Percentiles rank a stretch among this genome's conserved stretches.
phyloP scores from a whole-genome alignment of 2,888 invertebrate species.

The Morpho deidamia region DNA sequence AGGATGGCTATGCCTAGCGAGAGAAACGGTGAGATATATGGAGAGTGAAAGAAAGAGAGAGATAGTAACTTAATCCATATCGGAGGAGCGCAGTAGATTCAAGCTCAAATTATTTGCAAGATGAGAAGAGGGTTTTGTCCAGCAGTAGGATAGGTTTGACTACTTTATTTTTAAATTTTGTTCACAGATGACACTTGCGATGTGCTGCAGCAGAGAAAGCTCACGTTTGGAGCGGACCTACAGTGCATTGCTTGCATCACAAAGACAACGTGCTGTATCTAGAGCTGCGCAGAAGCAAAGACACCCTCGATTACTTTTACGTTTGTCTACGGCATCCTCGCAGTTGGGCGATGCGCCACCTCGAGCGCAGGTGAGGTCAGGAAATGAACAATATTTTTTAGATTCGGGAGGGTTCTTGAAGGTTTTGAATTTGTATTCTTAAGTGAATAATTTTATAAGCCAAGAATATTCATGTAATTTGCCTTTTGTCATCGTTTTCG shows the following conservation, averaged over 20 bases:
- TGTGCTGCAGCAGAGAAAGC: conserved; percentile 54
- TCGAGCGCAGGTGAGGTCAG: conserved; percentile 74
- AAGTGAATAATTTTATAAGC: no score
- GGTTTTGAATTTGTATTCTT: no score
- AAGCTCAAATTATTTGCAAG: no score
- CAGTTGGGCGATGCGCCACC: conserved; percentile 61
- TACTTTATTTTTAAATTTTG: neutral
- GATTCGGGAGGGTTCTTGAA: neutral
- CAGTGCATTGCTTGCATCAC: conserved; percentile 49
- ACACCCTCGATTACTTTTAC: conserved; percentile 45
- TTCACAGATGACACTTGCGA: conserved; percentile 56
- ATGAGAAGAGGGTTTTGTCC: no score
- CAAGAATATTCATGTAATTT: no score
- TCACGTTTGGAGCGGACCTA: conserved; percentile 38
- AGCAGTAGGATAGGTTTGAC: no score
- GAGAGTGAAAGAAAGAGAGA: no score
- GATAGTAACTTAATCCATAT: no score
- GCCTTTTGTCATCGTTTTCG: no score
- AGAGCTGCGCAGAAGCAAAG: conserved; percentile 24
- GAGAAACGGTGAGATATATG: no score
- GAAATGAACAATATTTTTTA: conserved; percentile 14
- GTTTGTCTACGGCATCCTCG: conserved; percentile 61
- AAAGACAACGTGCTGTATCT: conserved; percentile 37
- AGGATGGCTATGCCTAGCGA: no score
- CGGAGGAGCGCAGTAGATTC: no score